Evolutionary conservation across 92 coral and sea anemone genomes (phyloP).

Genomic region (Metridium senile): DNA sequence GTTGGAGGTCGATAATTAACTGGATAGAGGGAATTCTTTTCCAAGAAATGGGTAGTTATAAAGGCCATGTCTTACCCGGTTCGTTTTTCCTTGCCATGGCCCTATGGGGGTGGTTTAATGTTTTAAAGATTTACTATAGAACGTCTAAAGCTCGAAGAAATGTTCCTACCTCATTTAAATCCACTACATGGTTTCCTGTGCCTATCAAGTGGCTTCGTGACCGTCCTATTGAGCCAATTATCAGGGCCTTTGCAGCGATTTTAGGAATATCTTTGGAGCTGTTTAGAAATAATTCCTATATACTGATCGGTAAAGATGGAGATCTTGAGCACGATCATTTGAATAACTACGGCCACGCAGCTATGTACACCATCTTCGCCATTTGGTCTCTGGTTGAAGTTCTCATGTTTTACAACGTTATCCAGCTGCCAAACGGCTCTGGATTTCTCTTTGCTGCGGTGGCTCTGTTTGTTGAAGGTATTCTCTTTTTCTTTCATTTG

Average conservation of each 20-base stretch:
- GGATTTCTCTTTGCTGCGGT: constrained; percentile 36
- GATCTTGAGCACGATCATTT: constrained; percentile 20
- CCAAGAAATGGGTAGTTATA: constrained; percentile 39
- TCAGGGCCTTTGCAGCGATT: constrained; percentile 18
- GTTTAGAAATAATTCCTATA: constrained; percentile 19
- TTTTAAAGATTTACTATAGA: neutral
- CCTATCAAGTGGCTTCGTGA: constrained; percentile 18
- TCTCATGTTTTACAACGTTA: constrained; percentile 28
- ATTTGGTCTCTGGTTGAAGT: constrained; percentile 42
- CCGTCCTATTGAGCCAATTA: constrained; percentile 48
- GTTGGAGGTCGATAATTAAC: too few species aligned
- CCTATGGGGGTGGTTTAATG: constrained; percentile 49
- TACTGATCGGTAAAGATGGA: constrained; percentile 24
- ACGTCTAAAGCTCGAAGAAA: neutral
- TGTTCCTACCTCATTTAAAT: constrained; percentile 6
- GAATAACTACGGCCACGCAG: constrained; percentile 60
- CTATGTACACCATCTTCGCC: constrained; percentile 52
- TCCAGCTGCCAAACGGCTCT: constrained; percentile 31
- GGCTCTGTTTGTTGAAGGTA: constrained; percentile 57
- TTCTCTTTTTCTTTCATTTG: constrained; percentile 49
- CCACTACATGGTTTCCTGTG: constrained; percentile 52
- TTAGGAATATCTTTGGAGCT: constrained; percentile 53
- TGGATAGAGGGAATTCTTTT: too few species aligned
- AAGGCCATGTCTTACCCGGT: constrained; percentile 61
- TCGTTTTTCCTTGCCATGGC: constrained; percentile 32